Percentiles rank a stretch among this genome's conserved stretches.
Conservation (phyloP, 2,113 vertebrate genomes). For the Microtus montanus region DNA sequence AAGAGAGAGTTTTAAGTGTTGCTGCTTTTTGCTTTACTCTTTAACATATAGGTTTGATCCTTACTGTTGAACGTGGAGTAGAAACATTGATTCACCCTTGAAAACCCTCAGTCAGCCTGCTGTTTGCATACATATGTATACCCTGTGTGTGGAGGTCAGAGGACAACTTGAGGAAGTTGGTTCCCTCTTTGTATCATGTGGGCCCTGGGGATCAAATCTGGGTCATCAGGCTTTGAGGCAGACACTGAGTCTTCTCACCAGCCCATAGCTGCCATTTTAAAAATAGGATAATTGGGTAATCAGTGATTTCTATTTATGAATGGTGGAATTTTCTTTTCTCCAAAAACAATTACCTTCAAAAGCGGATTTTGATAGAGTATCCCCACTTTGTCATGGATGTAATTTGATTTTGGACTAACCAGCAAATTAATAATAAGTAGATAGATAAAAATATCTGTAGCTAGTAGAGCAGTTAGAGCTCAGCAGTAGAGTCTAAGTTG, state of each 20-base stretch:
- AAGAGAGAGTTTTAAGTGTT: neutral
- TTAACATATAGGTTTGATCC: neutral
- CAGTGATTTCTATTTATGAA: neutral
- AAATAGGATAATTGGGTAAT: neutral
- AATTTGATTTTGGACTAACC: neutral
- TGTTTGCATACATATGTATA: neutral
- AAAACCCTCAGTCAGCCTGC: neutral
- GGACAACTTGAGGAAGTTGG: neutral
- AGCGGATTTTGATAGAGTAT: constrained; percentile 5
- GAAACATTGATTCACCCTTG: neutral
- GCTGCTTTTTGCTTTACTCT: neutral
- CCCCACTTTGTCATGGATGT: constrained; percentile 1
- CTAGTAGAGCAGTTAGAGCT: neutral
- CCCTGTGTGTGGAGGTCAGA: neutral
- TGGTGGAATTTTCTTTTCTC: neutral
- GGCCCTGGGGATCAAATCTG: neutral
- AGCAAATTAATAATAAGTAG: neutral
- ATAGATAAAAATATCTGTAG: neutral
- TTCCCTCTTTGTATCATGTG: neutral
- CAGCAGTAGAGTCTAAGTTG: neutral
- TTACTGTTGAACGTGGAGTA: neutral
- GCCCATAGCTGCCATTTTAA: neutral
- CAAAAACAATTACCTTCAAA: constrained; percentile 4
- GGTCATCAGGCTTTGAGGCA: too few relatives aligned
- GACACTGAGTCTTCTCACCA: neutral